phyloP scores from a whole-genome alignment of 2,113 vertebrate species.

The Plecotus auritus region DNA sequence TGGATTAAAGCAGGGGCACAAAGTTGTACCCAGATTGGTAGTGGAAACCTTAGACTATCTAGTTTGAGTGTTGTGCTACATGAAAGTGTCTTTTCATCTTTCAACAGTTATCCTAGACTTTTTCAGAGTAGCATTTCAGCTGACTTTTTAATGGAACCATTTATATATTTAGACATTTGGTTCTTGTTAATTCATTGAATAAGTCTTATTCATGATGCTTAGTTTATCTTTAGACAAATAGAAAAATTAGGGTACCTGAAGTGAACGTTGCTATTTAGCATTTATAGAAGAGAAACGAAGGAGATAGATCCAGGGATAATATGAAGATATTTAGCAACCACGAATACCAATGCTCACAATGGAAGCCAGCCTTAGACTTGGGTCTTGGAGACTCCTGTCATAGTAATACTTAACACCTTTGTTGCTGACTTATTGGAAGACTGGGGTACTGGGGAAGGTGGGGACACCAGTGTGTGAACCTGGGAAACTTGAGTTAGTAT shows the following conservation, averaged over 20 bases:
- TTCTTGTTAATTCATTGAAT: not conserved
- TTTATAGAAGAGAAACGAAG: not conserved
- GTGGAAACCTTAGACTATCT: not conserved
- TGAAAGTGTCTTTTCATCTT: not conserved
- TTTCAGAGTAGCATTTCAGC: not conserved
- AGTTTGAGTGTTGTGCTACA: not conserved
- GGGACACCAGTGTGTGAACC: accelerated
- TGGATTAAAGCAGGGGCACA: not conserved
- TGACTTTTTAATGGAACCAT: not conserved
- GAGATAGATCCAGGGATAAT: not conserved
- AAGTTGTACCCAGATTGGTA: not conserved
- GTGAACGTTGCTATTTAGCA: not conserved
- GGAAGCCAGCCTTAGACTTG: not conserved
- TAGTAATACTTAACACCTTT: not conserved
- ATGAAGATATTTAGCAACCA: not conserved
- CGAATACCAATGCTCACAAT: not conserved
- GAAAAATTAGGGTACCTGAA: not conserved
- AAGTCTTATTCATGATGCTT: not conserved
- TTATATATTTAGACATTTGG: not conserved
- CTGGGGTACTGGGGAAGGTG: not conserved
- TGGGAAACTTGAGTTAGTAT: not conserved
- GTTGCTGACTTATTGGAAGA: not conserved
- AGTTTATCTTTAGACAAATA: not conserved
- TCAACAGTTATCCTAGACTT: not conserved
- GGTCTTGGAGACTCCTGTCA: not conserved